Evolutionary conservation across 2,888 invertebrate genomes (phyloP), one percentile per base, ranked within the genome.

Genomic region (Strigamia maritima): DNA sequence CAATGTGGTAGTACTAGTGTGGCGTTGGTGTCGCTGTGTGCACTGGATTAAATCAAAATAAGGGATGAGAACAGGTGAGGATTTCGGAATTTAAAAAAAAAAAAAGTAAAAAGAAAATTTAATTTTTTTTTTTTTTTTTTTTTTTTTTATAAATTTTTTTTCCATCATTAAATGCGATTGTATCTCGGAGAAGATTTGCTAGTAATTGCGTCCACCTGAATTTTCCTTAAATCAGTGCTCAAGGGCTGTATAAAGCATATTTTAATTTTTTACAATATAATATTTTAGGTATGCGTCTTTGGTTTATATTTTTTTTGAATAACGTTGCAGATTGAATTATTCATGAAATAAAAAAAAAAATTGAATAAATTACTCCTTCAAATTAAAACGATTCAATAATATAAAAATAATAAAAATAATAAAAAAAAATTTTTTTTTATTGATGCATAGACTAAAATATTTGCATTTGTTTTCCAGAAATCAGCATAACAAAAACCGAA

Each of bases 31-130:
- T 60, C 60, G 60, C 60, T 19, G 19, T n/a, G 60, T 19, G 19
- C 12, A 60, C 19, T 60, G 60, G 60, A 19, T 22, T 60, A 19
- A 60, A 24, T 19, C 60, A 44, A 16, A 44, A 16, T 12, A 22
- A 24, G 60, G 60, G 60, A 60, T 60, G 60, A 60, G 44, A 60
- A 60, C 60, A 60, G 60, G 60, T 60, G 60, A 60, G 19, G 60
- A 60, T 60, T 60, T 24, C 22, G 12, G 12, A 60, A 60, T 19
- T 16, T 44, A 16, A 60, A 60, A 60, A 60, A 60, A 60, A 24
- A n/a, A 22, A 24, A 24, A 60, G 10, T 3, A 35, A 31, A 31
- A 4, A 31, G 7, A 31, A 31, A 31, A 31, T 7, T 8, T 6
- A 35, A 35, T 10, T n/a, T n/a, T n/a, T n/a, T n/a, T n/a, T n/a